phyloP scores from a whole-genome alignment of 1,140 invertebrate genomes.

The Procambarus clarkii region DNA sequence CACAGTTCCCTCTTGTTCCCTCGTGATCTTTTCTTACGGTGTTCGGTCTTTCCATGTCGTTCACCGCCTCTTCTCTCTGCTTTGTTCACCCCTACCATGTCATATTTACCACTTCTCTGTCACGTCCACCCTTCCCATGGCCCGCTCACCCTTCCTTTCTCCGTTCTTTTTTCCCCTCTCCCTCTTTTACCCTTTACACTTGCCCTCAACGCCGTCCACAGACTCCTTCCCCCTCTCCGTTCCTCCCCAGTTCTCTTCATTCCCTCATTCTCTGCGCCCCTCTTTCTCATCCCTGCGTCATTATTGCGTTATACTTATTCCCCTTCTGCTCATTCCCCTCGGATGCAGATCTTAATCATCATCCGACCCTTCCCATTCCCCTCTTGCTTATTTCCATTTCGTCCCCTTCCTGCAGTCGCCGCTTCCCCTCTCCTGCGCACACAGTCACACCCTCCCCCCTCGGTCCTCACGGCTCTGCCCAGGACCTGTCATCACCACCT shows the following conservation, averaged over 20 bases:
- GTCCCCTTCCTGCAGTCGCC: background rate
- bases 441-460: background rate
- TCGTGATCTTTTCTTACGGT: background rate
- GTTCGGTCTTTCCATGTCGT: background rate
- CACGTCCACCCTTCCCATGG: constrained; percentile 12
- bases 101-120: constrained; percentile 42
- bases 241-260: constrained; percentile 17
- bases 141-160: constrained; percentile 13
- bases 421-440: background rate
- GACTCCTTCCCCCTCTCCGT: background rate
- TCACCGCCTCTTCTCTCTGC: background rate
- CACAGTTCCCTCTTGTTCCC: background rate
- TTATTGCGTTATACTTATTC: constrained; percentile 43
- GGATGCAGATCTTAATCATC: constrained; percentile 40
- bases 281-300: constrained; percentile 21
- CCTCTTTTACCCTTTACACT: constrained; percentile 2
- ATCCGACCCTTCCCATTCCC: background rate
- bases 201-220: background rate
- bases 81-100: constrained; percentile 23
- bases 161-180: constrained; percentile 25
- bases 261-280: constrained; percentile 8
- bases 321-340: constrained; percentile 34
- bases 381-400: constrained; percentile 1
- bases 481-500: background rate
- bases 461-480: background rate